Conservation (phyloP, 2,888 invertebrate genomes). For the Torymus aiolomorphi region DNA sequence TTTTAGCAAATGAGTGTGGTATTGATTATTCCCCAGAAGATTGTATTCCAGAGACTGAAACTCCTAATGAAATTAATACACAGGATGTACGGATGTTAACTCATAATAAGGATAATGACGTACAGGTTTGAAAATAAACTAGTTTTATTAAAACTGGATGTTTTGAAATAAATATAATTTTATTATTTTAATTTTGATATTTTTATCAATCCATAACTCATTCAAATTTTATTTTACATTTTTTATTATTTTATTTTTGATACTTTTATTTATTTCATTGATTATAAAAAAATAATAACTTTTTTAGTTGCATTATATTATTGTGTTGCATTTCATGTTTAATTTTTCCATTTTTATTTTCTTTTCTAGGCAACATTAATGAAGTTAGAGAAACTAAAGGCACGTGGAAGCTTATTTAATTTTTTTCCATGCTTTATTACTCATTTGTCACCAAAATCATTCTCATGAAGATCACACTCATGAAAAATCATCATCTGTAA, state of each 20-base stretch:
- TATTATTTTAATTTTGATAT: slow-evolving; percentile 12
- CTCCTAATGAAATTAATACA: slow-evolving; percentile 63
- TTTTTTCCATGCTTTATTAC: slow-evolving; percentile 57
- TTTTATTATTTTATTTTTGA: slow-evolving; percentile 20
- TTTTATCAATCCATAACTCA: slow-evolving; percentile 13
- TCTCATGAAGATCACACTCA: slow-evolving; percentile 43
- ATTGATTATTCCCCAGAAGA: slow-evolving; percentile 77
- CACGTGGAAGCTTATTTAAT: slow-evolving; percentile 77
- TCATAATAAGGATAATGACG: slow-evolving; percentile 67
- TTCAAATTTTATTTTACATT: slow-evolving; percentile 17
- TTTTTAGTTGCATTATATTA: slow-evolving; percentile 9
- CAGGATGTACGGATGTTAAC: slow-evolving; percentile 55
- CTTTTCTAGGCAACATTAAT: slow-evolving; percentile 79
- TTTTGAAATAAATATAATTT: not conserved
- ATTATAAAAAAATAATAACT: slow-evolving; percentile 5
- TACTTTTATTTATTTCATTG: slow-evolving; percentile 6
- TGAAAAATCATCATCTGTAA: slow-evolving; percentile 29
- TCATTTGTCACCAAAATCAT: slow-evolving; percentile 39
- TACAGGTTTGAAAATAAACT: slow-evolving; percentile 68
- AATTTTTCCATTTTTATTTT: slow-evolving; percentile 67
- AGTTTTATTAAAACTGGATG: not conserved
- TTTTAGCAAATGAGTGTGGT: slow-evolving; percentile 74
- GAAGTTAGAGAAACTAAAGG: slow-evolving; percentile 80
- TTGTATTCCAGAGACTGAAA: slow-evolving; percentile 68
- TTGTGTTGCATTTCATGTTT: slow-evolving; percentile 51